phyloP scores from a whole-genome alignment of 2,888 invertebrate species.

The Neoitamus cyanurus region DNA sequence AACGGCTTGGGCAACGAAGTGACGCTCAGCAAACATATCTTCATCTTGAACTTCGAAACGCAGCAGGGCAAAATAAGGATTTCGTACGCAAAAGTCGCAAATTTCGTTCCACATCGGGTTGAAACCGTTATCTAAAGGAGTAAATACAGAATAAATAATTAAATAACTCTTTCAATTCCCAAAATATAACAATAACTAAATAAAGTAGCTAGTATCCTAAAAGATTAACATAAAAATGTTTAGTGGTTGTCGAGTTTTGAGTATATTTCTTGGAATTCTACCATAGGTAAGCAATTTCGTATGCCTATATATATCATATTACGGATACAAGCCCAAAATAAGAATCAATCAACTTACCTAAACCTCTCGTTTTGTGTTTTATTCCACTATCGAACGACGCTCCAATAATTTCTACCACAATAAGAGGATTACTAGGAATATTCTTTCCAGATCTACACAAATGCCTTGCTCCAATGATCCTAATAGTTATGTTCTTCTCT shows the following conservation, averaged over 20 bases:
- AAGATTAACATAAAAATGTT: too few relatives aligned
- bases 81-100: slow-evolving; percentile 83
- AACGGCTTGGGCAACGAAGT: slow-evolving; percentile 96
- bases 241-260: too few relatives aligned
- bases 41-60: slow-evolving; percentile 93
- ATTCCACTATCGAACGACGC: slow-evolving; percentile 86
- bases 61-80: slow-evolving; percentile 85
- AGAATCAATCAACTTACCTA: slow-evolving; percentile 71
- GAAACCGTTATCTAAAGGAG: slow-evolving; percentile 84
- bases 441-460: slow-evolving; percentile 85
- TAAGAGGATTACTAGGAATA: slow-evolving; percentile 85
- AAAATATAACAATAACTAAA: too few relatives aligned
- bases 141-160: background rate
- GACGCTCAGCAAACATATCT: slow-evolving; percentile 96
- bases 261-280: too few relatives aligned
- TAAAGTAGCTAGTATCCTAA: too few relatives aligned
- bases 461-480: slow-evolving; percentile 91
- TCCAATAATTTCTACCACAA: slow-evolving; percentile 91
- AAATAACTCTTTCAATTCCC: too few relatives aligned
- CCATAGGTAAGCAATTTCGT: too few relatives aligned
- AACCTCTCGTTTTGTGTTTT: slow-evolving; percentile 86
- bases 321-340: too few relatives aligned
- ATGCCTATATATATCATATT: too few relatives aligned
- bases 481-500: slow-evolving; percentile 75
- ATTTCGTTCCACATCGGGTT: slow-evolving; percentile 93